These are phyloP conservation scores for Formica selysi DNA, from an alignment of 1,140 invertebrate genomes.

Conservation along the genomic window DNA sequence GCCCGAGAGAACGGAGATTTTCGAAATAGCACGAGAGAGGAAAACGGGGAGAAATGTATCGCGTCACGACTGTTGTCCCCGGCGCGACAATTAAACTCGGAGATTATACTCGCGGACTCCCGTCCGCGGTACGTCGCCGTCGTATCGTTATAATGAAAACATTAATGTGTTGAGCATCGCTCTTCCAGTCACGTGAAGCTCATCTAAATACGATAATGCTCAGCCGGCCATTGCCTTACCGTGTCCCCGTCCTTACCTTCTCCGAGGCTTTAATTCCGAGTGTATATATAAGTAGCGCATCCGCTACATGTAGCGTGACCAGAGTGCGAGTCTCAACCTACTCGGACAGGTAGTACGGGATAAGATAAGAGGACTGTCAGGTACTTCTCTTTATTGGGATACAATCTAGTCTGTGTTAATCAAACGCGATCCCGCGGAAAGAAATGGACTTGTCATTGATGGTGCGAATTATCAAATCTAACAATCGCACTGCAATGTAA, in stretches of 20 bases:
- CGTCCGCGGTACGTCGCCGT: conserved; percentile 20
- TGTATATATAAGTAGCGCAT: conserved; percentile 60
- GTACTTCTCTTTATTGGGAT: conserved; percentile 70
- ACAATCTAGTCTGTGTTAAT: conserved; percentile 66
- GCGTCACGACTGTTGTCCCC: conserved; percentile 40
- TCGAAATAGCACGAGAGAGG: conserved; percentile 9
- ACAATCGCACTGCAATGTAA: not conserved
- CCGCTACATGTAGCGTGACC: conserved; percentile 72
- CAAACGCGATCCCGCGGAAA: conserved; percentile 30
- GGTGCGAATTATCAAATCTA: conserved; percentile 5
- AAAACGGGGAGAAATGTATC: conserved; percentile 36
- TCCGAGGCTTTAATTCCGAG: conserved; percentile 70
- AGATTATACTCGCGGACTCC: conserved; percentile 44
- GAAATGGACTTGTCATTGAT: conserved; percentile 54
- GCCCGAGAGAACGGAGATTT: conserved; percentile 46
- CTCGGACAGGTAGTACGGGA: conserved; percentile 66
- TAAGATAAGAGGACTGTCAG: conserved; percentile 72
- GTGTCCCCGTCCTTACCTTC: conserved; percentile 69
- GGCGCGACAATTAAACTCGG: conserved; percentile 53
- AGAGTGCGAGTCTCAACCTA: conserved; percentile 71
- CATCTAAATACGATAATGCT: conserved; percentile 72
- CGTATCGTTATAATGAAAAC: conserved; percentile 72
- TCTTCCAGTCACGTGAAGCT: conserved; percentile 67
- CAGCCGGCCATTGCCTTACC: conserved; percentile 69
- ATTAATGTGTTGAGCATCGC: conserved; percentile 71